Base-by-base conservation (phyloP, 2,113 vertebrate species). In the Cardinalis cardinalis region DNA sequence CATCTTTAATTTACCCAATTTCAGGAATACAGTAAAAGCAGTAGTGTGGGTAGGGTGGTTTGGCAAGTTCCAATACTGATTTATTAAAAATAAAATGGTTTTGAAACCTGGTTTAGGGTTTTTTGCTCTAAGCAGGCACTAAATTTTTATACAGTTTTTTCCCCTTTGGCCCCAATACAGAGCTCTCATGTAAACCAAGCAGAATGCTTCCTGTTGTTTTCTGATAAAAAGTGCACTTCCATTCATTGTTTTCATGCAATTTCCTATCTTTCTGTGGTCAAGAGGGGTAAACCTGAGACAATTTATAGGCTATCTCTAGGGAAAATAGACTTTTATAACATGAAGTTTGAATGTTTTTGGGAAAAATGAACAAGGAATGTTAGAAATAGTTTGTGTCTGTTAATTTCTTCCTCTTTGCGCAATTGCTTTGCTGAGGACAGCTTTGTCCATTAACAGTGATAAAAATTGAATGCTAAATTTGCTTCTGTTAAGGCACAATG, bases 241-340 rank as follows among this genome's bases (percentile, higher is more conserved):
- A 98, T 97, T 97, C 92, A 98, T 97, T 97, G 97, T 97, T 96
- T 96, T 71, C 79, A 77, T 90, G 91, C 53, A 95, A 95, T 92
- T 97, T 97, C 97, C 97, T 96, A 97, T 94, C 89, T 94, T 96
- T 95, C 94, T 95, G 13, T 55, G 55, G 86, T 94, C 90, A 96
- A 95, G 92, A 93, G 88, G 81, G 43, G 86, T 96, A 89, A 96
- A 95, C 94, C 41, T 51, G 91, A 93, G 89, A 91, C 76, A 94
- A 96, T 96, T 95, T 95, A 91, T 95, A 56, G 74, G 23, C 77
- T 96, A 64, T 88, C 96, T 95, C 92, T 96, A 59, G 87, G 89
- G 85, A 82, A 95, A 95, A 93, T 81, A 92, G 72, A 85, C 43
- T 87, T 95, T 88, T 36, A 86, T 78, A 94, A 86, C 40, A 83